Percentiles rank a stretch among this genome's conserved stretches.
Evolutionary conservation across 2,888 invertebrate genomes (phyloP).

Genomic region (Hypomecis atomaria): DNA sequence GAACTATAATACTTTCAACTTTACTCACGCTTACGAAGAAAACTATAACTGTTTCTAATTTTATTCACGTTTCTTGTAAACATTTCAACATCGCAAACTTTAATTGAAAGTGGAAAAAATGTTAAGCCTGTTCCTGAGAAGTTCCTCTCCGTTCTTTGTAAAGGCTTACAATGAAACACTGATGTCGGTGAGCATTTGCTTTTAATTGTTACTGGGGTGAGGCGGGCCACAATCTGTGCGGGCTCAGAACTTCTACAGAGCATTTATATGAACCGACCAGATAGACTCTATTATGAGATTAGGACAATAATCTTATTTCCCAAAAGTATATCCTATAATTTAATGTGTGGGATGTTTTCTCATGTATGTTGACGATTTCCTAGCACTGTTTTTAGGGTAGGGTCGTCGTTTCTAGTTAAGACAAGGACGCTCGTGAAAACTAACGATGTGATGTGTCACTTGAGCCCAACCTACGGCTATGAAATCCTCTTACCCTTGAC

Average conservation of each 20-base stretch:
- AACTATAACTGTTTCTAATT: too few relatives aligned
- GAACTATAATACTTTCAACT: too few relatives aligned
- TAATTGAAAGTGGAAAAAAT: constrained; percentile 52
- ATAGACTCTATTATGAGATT: constrained; percentile 25
- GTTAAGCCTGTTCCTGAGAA: constrained; percentile 53
- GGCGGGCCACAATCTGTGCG: constrained; percentile 50
- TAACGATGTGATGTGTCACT: constrained; percentile 28
- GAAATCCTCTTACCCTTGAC: constrained; percentile 28
- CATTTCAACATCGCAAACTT: constrained; percentile 39
- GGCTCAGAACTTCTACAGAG: constrained; percentile 28
- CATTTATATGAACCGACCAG: constrained; percentile 30
- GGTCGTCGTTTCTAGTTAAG: constrained; percentile 29
- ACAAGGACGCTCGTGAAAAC: constrained; percentile 26
- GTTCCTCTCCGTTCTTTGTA: constrained; percentile 54
- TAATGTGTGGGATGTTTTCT: constrained; percentile 17
- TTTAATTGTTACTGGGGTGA: constrained; percentile 60
- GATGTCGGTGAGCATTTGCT: constrained; percentile 61
- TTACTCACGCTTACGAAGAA: too few relatives aligned
- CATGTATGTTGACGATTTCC: constrained; percentile 14
- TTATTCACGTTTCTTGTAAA: background rate
- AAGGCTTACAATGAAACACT: constrained; percentile 57
- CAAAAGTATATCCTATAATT: constrained; percentile 26
- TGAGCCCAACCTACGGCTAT: constrained; percentile 18
- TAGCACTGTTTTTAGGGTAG: constrained; percentile 6
- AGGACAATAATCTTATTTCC: constrained; percentile 19